Base-by-base conservation (phyloP, 2,113 vertebrate genomes). In the Sturnira hondurensis region DNA sequence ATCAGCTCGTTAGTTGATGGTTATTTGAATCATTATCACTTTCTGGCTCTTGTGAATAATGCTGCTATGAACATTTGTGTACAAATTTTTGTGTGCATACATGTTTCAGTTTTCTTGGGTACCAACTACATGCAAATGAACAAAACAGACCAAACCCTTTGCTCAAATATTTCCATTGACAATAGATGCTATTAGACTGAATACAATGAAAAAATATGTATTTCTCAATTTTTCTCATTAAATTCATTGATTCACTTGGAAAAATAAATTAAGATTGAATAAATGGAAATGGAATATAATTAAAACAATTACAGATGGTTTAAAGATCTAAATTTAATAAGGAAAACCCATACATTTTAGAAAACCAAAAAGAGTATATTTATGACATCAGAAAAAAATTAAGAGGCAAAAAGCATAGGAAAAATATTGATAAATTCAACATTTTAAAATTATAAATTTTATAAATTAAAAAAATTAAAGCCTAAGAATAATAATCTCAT, bases 301-400 rank as follows among this genome's bases (percentile, higher is more conserved):
- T 26, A 61, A 36, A 73, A 73, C 2, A 86, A 65, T 41, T 74
- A 20, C 54, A 65, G 24, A 19, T 52, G 8, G 63, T 54, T 65
- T 93, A 63, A 70, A 85, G 22, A 86, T 54, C 33, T 63, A 80
- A 87, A 68, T 92, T 81, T 47, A 87, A 91, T 47, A 87, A 91
- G 65, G 86, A 47, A 87, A 90, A 56, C 11, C 4, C 11, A 86
- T 33, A 41, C 7, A 38, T 33, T 61, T 61, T 65, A 67, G 68
- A 88, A 87, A 65, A 87, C 16, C 12, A 63, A 92, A 77, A 95
- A 77, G 19, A 77, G 41, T 63, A 63, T 63, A 31, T 63, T 63
- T 74, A 76, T 67, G 70, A 68, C 28, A 11, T 61, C 58, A 92
- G 68, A 65, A 74, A 45, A 24, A 56, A 56, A 22, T 28, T 61